Percentiles rank a stretch among this genome's conserved stretches.
phyloP scores from a whole-genome alignment of 2,888 invertebrate genomes.

The Platycheirus rosarum region DNA sequence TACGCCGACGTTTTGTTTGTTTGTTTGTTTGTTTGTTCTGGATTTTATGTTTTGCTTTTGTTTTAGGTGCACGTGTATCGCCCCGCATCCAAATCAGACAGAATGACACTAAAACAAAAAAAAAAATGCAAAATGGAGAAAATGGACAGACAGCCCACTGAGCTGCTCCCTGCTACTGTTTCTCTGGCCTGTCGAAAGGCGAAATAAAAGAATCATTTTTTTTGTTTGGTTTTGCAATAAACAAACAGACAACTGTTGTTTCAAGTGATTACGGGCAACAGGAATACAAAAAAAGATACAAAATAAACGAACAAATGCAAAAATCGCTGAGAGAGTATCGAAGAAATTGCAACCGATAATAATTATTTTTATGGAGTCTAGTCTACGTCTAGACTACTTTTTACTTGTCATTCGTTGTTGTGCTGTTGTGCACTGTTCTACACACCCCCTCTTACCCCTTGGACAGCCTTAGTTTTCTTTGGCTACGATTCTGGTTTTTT shows the following conservation, averaged over 20 bases:
- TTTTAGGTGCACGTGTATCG: slow-evolving; percentile 48
- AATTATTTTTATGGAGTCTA: slow-evolving; percentile 83
- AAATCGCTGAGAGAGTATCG: slow-evolving; percentile 75
- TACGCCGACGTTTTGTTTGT: slow-evolving; percentile 22
- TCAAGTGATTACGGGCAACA: slow-evolving; percentile 25
- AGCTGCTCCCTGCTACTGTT: slow-evolving; percentile 59
- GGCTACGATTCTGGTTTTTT: slow-evolving; percentile 20
- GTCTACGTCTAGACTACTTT: slow-evolving; percentile 82
- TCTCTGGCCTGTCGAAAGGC: slow-evolving; percentile 15
- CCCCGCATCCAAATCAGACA: slow-evolving; percentile 49
- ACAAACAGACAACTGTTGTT: slow-evolving; percentile 71
- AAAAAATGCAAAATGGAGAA: slow-evolving; percentile 50
- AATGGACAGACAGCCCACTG: slow-evolving; percentile 67
- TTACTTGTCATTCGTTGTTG: slow-evolving; percentile 76
- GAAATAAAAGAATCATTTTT: slow-evolving; percentile 43
- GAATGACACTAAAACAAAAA: slow-evolving; percentile 55
- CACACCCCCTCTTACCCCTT: neutral
- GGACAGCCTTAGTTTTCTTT: slow-evolving; percentile 13
- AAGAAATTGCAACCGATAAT: slow-evolving; percentile 83
- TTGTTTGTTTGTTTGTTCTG: no score
- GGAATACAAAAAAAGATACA: neutral
- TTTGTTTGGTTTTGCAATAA: slow-evolving; percentile 61
- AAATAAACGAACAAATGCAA: slow-evolving; percentile 16
- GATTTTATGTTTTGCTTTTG: slow-evolving; percentile 39
- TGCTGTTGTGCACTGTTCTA: slow-evolving; percentile 60